A percentile compares a stretch with the other conserved stretches of the same genome.
These are phyloP conservation scores for Eledona agricola DNA, from an alignment of 2,888 invertebrate species.

Conservation along the genomic window DNA sequence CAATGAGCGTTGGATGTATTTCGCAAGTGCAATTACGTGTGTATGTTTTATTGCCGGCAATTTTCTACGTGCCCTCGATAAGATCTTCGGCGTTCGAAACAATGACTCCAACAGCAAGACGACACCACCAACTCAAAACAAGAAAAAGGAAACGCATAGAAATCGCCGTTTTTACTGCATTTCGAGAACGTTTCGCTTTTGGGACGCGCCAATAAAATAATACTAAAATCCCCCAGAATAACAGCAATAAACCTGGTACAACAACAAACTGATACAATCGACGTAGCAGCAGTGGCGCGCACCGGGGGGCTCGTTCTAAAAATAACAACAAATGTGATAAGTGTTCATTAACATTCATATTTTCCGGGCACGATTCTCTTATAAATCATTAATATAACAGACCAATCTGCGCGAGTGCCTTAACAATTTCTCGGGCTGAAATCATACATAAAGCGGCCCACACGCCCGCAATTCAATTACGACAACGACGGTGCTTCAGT, in stretches of 20 bases:
- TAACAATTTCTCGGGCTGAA: too few species aligned
- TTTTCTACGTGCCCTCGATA: slow-evolving; percentile 25
- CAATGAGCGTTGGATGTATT: slow-evolving; percentile 21
- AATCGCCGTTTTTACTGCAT: too few species aligned
- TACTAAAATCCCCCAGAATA: slow-evolving; percentile 10
- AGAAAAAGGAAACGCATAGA: too few species aligned
- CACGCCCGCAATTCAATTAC: too few species aligned
- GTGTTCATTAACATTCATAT: too few species aligned
- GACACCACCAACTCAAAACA: neutral
- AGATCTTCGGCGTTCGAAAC: slow-evolving; percentile 14
- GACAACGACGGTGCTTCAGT: too few species aligned
- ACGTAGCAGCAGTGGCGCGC: neutral
- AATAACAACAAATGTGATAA: slow-evolving; percentile 1
- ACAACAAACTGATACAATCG: slow-evolving; percentile 11
- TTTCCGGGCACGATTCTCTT: too few species aligned
- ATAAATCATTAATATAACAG: too few species aligned
- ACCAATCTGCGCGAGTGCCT: too few species aligned
- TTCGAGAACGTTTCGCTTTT: neutral
- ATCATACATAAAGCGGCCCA: too few species aligned
- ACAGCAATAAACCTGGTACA: slow-evolving; percentile 20
- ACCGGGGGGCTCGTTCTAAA: slow-evolving; percentile 1
- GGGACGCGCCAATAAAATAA: slow-evolving; percentile 13
- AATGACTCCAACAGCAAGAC: slow-evolving; percentile 16
- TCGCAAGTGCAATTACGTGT: slow-evolving; percentile 30
- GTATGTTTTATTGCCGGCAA: slow-evolving; percentile 23